Conservation (phyloP, 2,113 vertebrate species). For the Hepsetus odoe region DNA sequence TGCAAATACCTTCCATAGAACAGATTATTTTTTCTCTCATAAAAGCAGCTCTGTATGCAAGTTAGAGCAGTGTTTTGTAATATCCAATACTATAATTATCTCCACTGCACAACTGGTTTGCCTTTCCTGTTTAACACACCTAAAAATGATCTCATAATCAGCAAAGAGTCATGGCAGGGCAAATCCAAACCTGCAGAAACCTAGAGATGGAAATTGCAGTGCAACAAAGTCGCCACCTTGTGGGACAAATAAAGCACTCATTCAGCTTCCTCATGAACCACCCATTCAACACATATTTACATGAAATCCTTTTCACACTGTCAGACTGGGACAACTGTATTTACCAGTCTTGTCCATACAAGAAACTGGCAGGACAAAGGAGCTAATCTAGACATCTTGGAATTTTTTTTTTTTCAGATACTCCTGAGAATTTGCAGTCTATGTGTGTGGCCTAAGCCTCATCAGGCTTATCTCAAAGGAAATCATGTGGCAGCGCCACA, state of each 20-base stretch:
- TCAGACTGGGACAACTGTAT: not conserved
- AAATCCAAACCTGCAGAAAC: not conserved
- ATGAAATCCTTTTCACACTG: not conserved
- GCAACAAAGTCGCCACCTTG: constrained; percentile 45
- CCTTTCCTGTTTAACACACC: not conserved
- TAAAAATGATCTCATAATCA: not conserved
- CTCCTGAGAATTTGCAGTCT: no score
- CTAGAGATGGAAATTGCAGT: not conserved
- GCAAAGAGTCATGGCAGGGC: not conserved
- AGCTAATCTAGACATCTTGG: not conserved
- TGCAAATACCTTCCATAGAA: no score
- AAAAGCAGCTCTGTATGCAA: no score
- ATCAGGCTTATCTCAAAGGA: no score
- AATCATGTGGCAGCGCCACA: no score
- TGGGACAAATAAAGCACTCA: constrained; percentile 36
- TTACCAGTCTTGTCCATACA: not conserved
- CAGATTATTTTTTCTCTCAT: no score
- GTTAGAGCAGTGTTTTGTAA: no score
- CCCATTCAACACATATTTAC: no score
- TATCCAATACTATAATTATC: no score
- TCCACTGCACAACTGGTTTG: not conserved
- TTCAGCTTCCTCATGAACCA: no score
- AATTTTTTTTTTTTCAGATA: no score
- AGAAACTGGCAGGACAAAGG: not conserved
- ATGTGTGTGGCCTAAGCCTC: no score